Evolutionary conservation across 92 coral and sea anemone species (phyloP).

Genomic region (Chrysogorgia sp.): DNA sequence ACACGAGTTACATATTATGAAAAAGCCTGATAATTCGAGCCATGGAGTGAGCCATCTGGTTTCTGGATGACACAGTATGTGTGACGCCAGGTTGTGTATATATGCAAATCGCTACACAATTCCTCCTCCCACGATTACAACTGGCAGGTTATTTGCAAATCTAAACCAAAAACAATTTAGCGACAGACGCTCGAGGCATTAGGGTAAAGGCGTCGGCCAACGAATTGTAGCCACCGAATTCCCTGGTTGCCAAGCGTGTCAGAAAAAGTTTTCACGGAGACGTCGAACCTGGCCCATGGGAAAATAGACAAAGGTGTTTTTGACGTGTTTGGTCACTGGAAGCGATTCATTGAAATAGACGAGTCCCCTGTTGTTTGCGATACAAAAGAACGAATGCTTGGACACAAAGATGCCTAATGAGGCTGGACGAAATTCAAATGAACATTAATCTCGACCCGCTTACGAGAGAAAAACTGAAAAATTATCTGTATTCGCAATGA

Average conservation of each 20-base stretch:
- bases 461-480: too few relatives aligned
- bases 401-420: too few relatives aligned
- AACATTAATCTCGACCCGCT: too few relatives aligned
- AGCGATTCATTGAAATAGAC: not conserved
- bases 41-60: too few relatives aligned
- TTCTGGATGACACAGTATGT: too few relatives aligned
- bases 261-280: not conserved
- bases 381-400: not conserved
- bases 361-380: constrained; percentile 6
- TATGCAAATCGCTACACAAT: constrained; percentile 13
- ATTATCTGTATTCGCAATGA: too few relatives aligned
- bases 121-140: not conserved
- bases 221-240: too few relatives aligned
- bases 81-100: too few relatives aligned
- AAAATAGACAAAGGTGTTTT: constrained; percentile 22
- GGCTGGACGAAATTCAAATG: too few relatives aligned
- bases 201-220: not conserved
- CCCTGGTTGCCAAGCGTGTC: not conserved
- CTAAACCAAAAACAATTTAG: constrained; percentile 3
- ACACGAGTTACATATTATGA: too few relatives aligned
- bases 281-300: constrained; percentile 10
- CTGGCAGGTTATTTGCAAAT: constrained; percentile 32
- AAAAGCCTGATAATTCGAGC: too few relatives aligned
- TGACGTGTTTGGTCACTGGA: constrained; percentile 8
- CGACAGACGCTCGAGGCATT: constrained; percentile 9